phyloP scores from a whole-genome alignment of 2,888 invertebrate genomes.

The Pheosia gnoma region DNA sequence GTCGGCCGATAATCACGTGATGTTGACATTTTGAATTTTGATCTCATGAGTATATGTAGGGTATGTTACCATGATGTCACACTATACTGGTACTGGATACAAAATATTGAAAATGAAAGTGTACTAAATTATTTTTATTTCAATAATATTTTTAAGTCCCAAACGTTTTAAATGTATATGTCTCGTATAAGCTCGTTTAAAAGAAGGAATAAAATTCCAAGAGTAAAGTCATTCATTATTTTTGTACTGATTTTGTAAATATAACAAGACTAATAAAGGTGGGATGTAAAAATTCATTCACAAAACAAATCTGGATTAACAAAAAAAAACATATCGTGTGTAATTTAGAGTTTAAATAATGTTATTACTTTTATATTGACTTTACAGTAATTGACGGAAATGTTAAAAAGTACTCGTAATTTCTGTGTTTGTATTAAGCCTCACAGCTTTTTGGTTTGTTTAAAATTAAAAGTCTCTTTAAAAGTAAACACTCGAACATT shows the following conservation, averaged over 20 bases:
- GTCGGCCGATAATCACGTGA: too few species aligned
- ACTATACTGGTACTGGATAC: too few species aligned
- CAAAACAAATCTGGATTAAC: conserved; percentile 22
- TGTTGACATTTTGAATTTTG: too few species aligned
- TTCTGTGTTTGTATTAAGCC: conserved; percentile 34
- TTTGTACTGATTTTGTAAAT: background rate
- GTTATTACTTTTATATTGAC: conserved; percentile 18
- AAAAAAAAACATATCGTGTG: conserved; percentile 15
- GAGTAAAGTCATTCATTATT: conserved; percentile 2
- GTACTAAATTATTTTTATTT: background rate
- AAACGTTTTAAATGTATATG: background rate
- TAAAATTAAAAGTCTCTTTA: conserved; percentile 43
- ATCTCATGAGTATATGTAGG: too few species aligned
- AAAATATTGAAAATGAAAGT: too few species aligned
- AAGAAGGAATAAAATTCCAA: background rate
- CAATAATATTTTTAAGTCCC: background rate
- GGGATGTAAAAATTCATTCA: conserved; percentile 28
- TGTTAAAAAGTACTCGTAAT: conserved; percentile 29
- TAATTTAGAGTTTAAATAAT: conserved; percentile 2
- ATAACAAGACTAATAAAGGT: conserved; percentile 1
- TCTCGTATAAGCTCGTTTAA: conserved; percentile 4
- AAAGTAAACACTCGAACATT: conserved; percentile 50
- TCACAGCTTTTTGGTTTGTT: conserved; percentile 38
- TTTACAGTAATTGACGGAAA: conserved; percentile 28
- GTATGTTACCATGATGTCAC: too few species aligned